phyloP scores from a whole-genome alignment of 2,888 invertebrate species.

The Noctua janthina region DNA sequence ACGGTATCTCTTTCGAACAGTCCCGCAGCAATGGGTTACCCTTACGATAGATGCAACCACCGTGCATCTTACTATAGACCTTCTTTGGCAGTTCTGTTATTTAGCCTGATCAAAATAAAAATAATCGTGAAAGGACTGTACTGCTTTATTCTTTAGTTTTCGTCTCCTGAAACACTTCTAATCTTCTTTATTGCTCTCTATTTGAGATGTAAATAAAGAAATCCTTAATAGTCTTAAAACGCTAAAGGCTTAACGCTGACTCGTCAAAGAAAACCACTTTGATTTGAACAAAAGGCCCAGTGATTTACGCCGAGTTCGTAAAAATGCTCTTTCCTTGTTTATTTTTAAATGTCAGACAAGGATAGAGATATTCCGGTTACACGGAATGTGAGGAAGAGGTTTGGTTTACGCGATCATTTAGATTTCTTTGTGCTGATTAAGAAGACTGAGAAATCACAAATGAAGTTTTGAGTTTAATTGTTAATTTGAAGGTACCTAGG shows the following conservation, averaged over 20 bases:
- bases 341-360: slow-evolving; percentile 50
- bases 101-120: not conserved
- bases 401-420: slow-evolving; percentile 37
- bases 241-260: slow-evolving; percentile 39
- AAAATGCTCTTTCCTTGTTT: slow-evolving; percentile 59
- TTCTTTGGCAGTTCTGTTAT: not conserved
- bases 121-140: not conserved
- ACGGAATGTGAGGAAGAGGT: slow-evolving; percentile 35
- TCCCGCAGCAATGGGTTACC: no score
- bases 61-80: not conserved
- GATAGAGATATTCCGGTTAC: slow-evolving; percentile 54
- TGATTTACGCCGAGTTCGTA: slow-evolving; percentile 61
- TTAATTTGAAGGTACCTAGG: not conserved
- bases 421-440: not conserved
- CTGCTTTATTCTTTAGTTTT: not conserved
- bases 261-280: slow-evolving; percentile 64
- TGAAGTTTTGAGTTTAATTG: not conserved
- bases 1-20: no score
- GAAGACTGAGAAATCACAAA: not conserved
- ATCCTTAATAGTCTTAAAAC: slow-evolving; percentile 38
- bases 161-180: not conserved
- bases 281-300: slow-evolving; percentile 63
- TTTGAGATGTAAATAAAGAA: slow-evolving; percentile 22
- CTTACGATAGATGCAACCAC: not conserved
- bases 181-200: not conserved